Conservation (phyloP, 2,797 vertebrate genomes). For the Capromys pilorides region DNA sequence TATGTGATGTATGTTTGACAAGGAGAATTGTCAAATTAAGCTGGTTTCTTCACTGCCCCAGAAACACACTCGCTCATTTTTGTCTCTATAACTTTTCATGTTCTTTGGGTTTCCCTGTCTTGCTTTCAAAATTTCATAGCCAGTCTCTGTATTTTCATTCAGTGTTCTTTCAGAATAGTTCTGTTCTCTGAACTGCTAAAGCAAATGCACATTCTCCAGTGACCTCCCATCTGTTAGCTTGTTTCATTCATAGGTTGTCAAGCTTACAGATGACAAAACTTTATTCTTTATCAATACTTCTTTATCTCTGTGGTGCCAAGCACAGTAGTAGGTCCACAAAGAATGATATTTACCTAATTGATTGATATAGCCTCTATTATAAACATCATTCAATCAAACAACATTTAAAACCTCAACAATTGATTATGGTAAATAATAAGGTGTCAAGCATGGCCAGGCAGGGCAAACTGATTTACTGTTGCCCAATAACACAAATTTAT, state of each 20-base stretch:
- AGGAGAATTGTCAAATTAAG: background rate
- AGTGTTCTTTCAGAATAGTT: background rate
- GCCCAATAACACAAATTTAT: background rate
- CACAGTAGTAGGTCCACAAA: background rate
- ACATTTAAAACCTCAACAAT: background rate
- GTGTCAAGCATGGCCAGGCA: background rate
- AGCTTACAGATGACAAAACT: background rate
- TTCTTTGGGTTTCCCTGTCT: background rate
- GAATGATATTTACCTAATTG: background rate
- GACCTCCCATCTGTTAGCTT: background rate
- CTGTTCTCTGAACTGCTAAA: background rate
- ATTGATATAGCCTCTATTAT: background rate
- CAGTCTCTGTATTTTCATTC: background rate
- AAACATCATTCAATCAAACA: background rate
- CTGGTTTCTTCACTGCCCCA: background rate
- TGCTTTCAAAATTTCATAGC: background rate
- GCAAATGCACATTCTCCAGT: background rate
- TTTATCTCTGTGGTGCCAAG: background rate
- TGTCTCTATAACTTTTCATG: background rate
- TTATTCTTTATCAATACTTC: background rate
- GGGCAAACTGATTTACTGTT: background rate
- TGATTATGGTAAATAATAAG: background rate
- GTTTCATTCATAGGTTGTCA: background rate
- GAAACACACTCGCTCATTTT: background rate
- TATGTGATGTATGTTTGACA: background rate